Evolutionary conservation across 2,888 invertebrate genomes (phyloP).

Genomic region (Sepiola atlantica): DNA sequence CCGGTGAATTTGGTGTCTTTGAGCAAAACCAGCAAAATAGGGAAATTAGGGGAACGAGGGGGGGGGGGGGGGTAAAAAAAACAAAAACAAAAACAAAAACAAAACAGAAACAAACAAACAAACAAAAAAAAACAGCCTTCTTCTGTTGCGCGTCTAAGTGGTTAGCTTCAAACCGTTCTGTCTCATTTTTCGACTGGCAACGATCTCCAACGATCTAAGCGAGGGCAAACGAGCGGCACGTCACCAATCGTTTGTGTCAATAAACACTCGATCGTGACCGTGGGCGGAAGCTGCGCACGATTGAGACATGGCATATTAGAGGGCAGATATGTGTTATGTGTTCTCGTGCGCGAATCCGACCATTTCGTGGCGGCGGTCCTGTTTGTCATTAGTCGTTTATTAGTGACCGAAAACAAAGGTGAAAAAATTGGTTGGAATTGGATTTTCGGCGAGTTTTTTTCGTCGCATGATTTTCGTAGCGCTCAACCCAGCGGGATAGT

Average conservation of each 20-base stretch:
- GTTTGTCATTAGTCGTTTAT: background rate
- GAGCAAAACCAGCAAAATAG: no score
- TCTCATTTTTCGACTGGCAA: background rate
- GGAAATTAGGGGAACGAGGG: no score
- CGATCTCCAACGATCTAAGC: background rate
- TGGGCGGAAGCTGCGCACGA: background rate
- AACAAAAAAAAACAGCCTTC: no score
- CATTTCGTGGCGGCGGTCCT: background rate
- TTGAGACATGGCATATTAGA: background rate
- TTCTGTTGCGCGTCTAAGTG: background rate
- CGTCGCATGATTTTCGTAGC: background rate
- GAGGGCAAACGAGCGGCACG: slow-evolving; percentile 2
- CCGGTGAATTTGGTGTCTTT: no score
- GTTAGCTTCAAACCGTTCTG: background rate
- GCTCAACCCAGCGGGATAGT: background rate
- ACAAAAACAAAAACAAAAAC: no score
- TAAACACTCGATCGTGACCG: background rate
- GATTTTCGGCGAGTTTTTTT: background rate
- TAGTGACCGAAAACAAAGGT: background rate
- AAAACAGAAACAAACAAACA: no score
- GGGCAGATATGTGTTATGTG: no score
- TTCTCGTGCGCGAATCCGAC: background rate
- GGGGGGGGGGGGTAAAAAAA: no score
- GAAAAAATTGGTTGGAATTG: background rate
- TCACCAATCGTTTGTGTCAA: background rate